phyloP scores from a whole-genome alignment of 2,113 vertebrate species.

The Pseudorectes ferrugineus region DNA sequence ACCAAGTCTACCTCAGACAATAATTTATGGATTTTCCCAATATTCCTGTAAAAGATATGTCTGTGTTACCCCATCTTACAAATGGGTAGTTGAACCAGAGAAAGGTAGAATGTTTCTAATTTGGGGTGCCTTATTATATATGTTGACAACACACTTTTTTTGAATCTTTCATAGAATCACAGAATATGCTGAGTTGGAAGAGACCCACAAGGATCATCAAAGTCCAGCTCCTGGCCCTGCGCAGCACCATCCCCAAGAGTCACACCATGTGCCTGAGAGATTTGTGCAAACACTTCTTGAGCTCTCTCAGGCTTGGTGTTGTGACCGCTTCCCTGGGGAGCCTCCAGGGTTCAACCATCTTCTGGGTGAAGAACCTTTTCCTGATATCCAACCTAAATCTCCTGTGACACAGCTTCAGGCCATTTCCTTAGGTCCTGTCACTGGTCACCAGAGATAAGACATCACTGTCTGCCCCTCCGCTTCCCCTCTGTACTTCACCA shows the following conservation, averaged over 20 bases:
- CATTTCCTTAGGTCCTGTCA: not conserved
- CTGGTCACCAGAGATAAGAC: too few species aligned
- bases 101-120: not conserved
- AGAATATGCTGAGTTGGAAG: not conserved
- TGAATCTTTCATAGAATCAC: not conserved
- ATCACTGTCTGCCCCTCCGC: accelerated
- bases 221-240: too few species aligned
- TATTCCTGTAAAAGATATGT: not conserved
- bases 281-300: not conserved
- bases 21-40: not conserved
- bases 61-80: not conserved
- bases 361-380: not conserved
- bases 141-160: not conserved
- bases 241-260: not conserved
- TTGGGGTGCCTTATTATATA: not conserved
- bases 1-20: not conserved
- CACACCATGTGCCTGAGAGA: not conserved
- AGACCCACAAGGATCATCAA: accelerated
- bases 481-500: not conserved
- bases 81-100: not conserved
- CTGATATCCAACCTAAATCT: not conserved
- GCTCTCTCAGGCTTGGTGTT: not conserved
- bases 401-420: not conserved
- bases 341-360: accelerated
- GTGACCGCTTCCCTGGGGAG: not conserved